Evolutionary conservation across 2,888 invertebrate species (phyloP), one percentile per base, ranked within the genome.

Genomic region (Rhorus exstirpatorius): DNA sequence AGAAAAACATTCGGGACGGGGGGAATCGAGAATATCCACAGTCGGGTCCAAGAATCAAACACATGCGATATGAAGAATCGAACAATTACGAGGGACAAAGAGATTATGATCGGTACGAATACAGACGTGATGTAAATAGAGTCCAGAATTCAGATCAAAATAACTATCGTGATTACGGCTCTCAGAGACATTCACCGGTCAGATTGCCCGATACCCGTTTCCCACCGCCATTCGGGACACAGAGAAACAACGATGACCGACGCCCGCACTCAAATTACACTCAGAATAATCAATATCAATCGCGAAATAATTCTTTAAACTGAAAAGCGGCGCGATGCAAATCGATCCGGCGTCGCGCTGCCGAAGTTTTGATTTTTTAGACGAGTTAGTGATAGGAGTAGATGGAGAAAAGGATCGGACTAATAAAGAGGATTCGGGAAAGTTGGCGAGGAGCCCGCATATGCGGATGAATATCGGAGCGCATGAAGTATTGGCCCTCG

Each of bases 291-390:
- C 41, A 63, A 61, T 38, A 38, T 46, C 51, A 60, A 38, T 35
- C 58, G 17, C 51, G n/a, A 46, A 46, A 46, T 46, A 46, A 53
- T 38, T 38, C n/a, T 78, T 79, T 83, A 79, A 83, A 83, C 83
- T 67, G 14, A 67, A 24, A 3, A 17, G 14, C 31, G 77, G 38
- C 60, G 71, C 83, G 79, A 21, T 76, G 75, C 46, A 60, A 55
- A 49, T n/a, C 24, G 77, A 72, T 76, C 83, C n/a, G n/a, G n/a
- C n/a, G n/a, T n/a, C n/a, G n/a, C n/a, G n/a, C n/a, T n/a, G n/a
- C n/a, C n/a, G n/a, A 1, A 49, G 65, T 4, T 65, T 60, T 44
- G 83, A 83, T 76, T 79, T 79, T 44, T 53, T 77, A 10, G 44
- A 83, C 8, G 72, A 83, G 21, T 41, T 79, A 68, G 19, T 63